Evolutionary conservation across 2,113 vertebrate species (phyloP), one percentile per base, ranked within the genome.

Genomic region (Otus sunia): DNA sequence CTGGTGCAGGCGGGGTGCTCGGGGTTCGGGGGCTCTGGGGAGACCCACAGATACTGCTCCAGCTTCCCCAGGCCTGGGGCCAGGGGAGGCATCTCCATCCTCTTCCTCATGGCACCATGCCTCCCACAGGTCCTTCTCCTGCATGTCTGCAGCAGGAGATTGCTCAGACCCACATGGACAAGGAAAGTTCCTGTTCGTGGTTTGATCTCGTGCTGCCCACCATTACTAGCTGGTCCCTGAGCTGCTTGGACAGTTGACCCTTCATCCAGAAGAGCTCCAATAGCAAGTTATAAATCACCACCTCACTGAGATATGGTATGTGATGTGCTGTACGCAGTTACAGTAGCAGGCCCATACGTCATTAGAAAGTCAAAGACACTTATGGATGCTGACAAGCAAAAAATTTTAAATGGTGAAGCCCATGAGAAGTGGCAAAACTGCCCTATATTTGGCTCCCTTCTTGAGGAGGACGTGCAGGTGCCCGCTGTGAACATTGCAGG

Each of bases 331-430:
- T 27, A 23, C 14, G 41, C 73, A 50, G 21, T 29, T 4, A 4
- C 34, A 47, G 58, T 5, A 3, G 4, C 4, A 1, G 18, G 58
- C 34, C 58, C 12, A 0, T 2, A 0, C 0, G 2, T 8, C 52
- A 7, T 4, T 8, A 5, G 13, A 20, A 52, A 77, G 25, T 11
- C 69, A 74, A 37, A 62, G 37, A 41, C 66, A 69, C 15, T 34
- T 52, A 19, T 0, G 1, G 37, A 50, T 30, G 68, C 29, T 88
- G 79, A 25, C 41, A 52, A 19, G 10, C 15, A 37, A 20, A 20
- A 47, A 23, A 4, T 17, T 67, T 34, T 22, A 16, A 71, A 36
- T 30, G 47, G 16, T 27, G 64, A 81, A 37, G 34, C 14, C 58
- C 41, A 15, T 12, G 22, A 39, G 47, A 62, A 76, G 47, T 15